Evolutionary conservation across 2,113 vertebrate species (phyloP).

Genomic region (Mormyrus iriodes): DNA sequence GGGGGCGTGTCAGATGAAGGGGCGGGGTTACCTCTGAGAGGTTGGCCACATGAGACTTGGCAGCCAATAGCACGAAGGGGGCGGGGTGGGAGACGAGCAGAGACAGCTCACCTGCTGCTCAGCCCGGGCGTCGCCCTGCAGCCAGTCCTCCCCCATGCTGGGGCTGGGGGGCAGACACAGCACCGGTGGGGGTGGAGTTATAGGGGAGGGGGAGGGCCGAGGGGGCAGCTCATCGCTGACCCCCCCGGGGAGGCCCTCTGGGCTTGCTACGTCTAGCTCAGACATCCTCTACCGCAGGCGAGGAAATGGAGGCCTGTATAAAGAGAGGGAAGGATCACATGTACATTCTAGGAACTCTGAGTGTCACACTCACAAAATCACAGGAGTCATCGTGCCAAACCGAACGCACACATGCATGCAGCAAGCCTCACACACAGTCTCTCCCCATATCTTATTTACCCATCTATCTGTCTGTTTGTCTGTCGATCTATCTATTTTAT

Average conservation of each 20-base stretch:
- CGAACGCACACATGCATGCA: background rate
- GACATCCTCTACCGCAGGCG: background rate
- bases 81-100: background rate
- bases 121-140: constrained; percentile 11
- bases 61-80: background rate
- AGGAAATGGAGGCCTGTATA: background rate
- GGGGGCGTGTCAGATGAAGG: background rate
- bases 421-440: background rate
- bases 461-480: no score
- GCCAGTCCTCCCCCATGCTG: constrained; percentile 54
- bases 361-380: background rate
- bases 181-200: constrained; percentile 31
- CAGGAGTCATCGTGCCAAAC: background rate
- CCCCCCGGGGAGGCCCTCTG: constrained; percentile 29
- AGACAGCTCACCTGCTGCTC: constrained; percentile 21
- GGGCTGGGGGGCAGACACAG: constrained; percentile 51
- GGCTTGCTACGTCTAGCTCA: constrained; percentile 5
- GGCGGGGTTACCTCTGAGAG: background rate
- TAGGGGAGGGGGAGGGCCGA: background rate
- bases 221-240: constrained; percentile 9
- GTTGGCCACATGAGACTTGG: background rate
- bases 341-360: background rate
- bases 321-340: background rate
- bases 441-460: no score
- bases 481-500: no score